Evolutionary conservation across 53 echinoderm and acorn worm species (phyloP).

Genomic region (Holothuria scabra): DNA sequence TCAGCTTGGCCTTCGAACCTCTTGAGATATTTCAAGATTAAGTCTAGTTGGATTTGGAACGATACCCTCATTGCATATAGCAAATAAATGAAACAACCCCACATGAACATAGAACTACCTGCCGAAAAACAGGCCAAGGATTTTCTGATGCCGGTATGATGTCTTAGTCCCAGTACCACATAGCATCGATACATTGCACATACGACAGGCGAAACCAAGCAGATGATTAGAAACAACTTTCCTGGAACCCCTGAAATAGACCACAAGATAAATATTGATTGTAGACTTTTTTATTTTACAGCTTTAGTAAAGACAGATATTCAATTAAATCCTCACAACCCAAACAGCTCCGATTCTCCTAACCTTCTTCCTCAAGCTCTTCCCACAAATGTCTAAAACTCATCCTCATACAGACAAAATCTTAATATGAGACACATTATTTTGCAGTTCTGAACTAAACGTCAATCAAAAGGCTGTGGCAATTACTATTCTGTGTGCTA

Average conservation of each 20-base stretch:
- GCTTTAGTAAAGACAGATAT: too few species aligned
- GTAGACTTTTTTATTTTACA: too few species aligned
- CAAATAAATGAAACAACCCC: slow-evolving; percentile 71
- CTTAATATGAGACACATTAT: too few species aligned
- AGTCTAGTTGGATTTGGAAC: slow-evolving; percentile 63
- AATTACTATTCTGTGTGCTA: too few species aligned
- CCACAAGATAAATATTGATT: too few species aligned
- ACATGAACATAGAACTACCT: slow-evolving; percentile 44
- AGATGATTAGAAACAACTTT: slow-evolving; percentile 60
- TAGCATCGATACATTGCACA: slow-evolving; percentile 55
- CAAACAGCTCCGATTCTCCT: too few species aligned
- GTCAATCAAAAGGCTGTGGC: too few species aligned
- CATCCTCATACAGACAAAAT: too few species aligned
- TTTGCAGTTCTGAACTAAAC: too few species aligned
- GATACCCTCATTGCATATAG: slow-evolving; percentile 69
- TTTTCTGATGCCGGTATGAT: neutral
- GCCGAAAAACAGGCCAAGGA: slow-evolving; percentile 45
- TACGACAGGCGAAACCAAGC: slow-evolving; percentile 57
- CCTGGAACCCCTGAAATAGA: slow-evolving; percentile 39
- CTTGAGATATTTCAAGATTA: slow-evolving; percentile 66
- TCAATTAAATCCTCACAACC: too few species aligned
- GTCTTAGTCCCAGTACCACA: neutral
- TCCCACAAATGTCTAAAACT: too few species aligned
- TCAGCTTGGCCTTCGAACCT: slow-evolving; percentile 61
- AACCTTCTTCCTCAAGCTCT: too few species aligned